These are phyloP conservation scores for Tarsius wallacei DNA, from an alignment of 2,797 vertebrate genomes.

Conservation along the genomic window DNA sequence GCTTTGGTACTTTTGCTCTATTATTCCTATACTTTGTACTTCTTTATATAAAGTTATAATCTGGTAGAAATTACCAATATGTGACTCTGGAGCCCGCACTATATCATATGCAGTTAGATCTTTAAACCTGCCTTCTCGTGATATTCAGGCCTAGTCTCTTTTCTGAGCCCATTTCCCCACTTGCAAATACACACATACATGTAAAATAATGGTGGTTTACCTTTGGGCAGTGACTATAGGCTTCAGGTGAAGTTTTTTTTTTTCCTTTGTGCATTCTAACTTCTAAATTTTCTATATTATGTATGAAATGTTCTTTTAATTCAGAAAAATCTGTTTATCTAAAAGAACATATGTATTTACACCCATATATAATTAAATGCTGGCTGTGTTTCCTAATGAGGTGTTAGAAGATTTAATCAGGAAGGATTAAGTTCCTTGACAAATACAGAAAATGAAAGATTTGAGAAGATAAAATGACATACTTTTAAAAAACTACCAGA, in stretches of 20 bases:
- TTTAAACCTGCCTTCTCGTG: conserved; percentile 40
- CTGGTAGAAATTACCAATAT: conserved; percentile 38
- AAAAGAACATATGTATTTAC: conserved; percentile 61
- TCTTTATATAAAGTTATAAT: conserved; percentile 46
- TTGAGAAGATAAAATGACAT: conserved; percentile 48
- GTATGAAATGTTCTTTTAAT: conserved; percentile 47
- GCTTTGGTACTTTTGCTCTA: conserved; percentile 24
- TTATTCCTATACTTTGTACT: conserved; percentile 41
- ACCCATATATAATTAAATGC: conserved; percentile 64
- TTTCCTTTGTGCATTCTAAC: conserved; percentile 60
- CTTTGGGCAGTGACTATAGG: background rate
- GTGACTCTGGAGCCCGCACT: background rate
- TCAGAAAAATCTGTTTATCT: conserved; percentile 65
- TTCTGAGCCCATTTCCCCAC: background rate
- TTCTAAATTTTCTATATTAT: conserved; percentile 59
- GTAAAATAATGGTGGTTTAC: background rate
- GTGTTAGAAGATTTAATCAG: conserved; percentile 69
- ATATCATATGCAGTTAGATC: background rate
- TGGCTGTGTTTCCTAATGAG: conserved; percentile 24
- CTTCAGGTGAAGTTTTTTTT: background rate
- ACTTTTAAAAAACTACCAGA: conserved; percentile 29
- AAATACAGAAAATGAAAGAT: conserved; percentile 63
- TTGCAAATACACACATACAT: background rate
- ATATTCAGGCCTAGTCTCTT: conserved; percentile 20
- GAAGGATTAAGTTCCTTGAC: conserved; percentile 53